These are phyloP conservation scores for Cryptomyrus ogoouensis DNA, from an alignment of 2,113 vertebrate species.

Conservation along the genomic window DNA sequence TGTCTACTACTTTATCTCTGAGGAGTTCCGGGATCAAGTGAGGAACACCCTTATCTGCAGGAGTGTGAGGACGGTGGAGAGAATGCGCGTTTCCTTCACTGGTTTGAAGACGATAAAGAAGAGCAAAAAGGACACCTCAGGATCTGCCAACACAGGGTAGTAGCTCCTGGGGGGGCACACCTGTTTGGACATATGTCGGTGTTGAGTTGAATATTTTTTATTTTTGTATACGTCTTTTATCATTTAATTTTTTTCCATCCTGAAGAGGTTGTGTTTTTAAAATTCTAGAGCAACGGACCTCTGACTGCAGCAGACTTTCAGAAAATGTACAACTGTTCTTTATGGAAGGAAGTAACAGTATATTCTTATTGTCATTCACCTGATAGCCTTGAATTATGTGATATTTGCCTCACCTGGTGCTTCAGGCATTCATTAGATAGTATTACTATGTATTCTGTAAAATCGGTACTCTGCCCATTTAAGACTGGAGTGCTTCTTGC, in stretches of 20 bases:
- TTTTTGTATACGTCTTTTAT: not conserved
- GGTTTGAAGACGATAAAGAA: not conserved
- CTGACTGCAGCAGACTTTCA: not conserved
- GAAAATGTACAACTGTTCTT: not conserved
- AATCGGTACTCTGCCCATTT: not conserved
- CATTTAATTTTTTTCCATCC: not conserved
- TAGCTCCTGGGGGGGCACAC: not conserved
- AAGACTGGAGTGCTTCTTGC: not conserved
- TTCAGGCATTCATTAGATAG: not conserved
- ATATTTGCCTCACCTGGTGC: not conserved
- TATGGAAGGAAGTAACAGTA: not conserved
- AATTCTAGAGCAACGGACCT: not conserved
- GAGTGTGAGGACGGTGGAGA: not conserved
- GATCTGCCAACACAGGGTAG: not conserved
- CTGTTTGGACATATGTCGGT: not conserved
- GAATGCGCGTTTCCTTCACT: not conserved
- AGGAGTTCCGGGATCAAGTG: slow-evolving; percentile 70
- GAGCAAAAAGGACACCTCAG: not conserved
- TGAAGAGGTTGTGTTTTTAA: not conserved
- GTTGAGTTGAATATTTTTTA: not conserved
- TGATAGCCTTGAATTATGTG: not conserved
- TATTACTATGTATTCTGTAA: not conserved
- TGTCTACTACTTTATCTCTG: slow-evolving; percentile 87
- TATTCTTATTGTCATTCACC: not conserved
- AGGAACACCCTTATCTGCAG: slow-evolving; percentile 62